These are phyloP conservation scores for Syngnathus typhle DNA, from an alignment of 2,113 vertebrate species.

Conservation along the genomic window DNA sequence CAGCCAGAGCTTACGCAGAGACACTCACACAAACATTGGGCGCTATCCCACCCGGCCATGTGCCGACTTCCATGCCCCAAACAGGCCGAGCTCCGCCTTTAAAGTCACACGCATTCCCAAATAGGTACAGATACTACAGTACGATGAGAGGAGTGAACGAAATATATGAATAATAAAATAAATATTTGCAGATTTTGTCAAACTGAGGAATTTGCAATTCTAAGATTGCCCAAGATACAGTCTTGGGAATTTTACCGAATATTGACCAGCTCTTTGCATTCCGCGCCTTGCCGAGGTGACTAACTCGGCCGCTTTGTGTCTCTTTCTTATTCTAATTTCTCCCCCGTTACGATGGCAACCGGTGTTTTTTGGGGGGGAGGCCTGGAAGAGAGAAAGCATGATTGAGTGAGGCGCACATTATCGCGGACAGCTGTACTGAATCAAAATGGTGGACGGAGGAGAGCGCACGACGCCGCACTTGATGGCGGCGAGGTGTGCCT, in stretches of 20 bases:
- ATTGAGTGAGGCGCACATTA: constrained; percentile 71
- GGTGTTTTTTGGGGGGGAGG: not conserved
- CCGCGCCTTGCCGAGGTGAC: not conserved
- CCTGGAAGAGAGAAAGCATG: constrained; percentile 39
- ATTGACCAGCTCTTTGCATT: not conserved
- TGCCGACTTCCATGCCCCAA: too few relatives aligned
- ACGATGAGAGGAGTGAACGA: too few relatives aligned
- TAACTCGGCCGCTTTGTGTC: not conserved
- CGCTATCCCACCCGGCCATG: too few relatives aligned
- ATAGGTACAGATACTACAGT: too few relatives aligned
- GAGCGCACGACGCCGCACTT: constrained; percentile 69
- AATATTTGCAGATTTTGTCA: too few relatives aligned
- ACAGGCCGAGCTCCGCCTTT: too few relatives aligned
- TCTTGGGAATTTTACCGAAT: not conserved
- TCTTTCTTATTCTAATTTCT: not conserved
- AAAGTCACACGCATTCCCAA: too few relatives aligned
- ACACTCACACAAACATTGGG: too few relatives aligned
- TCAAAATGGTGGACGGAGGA: constrained; percentile 75
- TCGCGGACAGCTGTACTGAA: constrained; percentile 74
- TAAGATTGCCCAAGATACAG: not conserved
- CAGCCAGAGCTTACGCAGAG: too few relatives aligned
- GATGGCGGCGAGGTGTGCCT: constrained; percentile 50
- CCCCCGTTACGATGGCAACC: not conserved
- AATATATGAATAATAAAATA: too few relatives aligned
- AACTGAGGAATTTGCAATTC: not conserved